Base-by-base conservation (phyloP, 2,797 vertebrate genomes). In the Muscicapa striata region DNA sequence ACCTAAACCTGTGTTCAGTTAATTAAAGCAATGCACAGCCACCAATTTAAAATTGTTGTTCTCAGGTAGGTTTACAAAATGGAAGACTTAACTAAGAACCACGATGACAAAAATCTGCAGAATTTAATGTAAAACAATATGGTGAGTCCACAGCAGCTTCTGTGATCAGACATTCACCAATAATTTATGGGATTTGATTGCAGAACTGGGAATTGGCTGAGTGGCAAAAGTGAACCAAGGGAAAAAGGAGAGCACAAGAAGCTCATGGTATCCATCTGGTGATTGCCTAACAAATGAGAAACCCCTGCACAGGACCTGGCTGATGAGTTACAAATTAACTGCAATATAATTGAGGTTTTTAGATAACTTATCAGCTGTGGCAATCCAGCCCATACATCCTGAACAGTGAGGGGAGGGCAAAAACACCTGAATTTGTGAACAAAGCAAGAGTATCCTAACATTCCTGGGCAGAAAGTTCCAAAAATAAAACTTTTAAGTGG, bases 341-440 rank as follows among this genome's bases (percentile, higher is more conserved):
- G 77, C 73, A 88, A 78, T 88, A 83, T 67, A 57, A 62, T 4
- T 13, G 20, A 75, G 30, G 23, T 0, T 41, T 46, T 77, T 55
- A 78, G 82, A 75, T 86, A 88, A 66, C 14, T 46, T 72, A 80
- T 67, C 49, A 55, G 10, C 46, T 58, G 62, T 45, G 52, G 54
- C 38, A 67, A 80, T 19, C 73, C 36, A 78, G 69, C 59, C 18
- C 74, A 13, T 15, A 20, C 15, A 69, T 27, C 51, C 77, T 49
- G 23, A 67, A 46, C 0, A 0, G 11, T 9, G 45, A 52, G 17
- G 13, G 6, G 12, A 48, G 19, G 34, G 22, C 5, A 14, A 18
- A 55, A 93, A 12, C 17, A 5, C 17, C 11, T 1, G 9, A 79
- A 10, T 26, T 40, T 16, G 26, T 26, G 20, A 91, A 30, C 10